Percentiles rank a stretch among this genome's conserved stretches.
Conservation (phyloP, 2,888 invertebrate genomes). For the Reticulitermes lucifugus region DNA sequence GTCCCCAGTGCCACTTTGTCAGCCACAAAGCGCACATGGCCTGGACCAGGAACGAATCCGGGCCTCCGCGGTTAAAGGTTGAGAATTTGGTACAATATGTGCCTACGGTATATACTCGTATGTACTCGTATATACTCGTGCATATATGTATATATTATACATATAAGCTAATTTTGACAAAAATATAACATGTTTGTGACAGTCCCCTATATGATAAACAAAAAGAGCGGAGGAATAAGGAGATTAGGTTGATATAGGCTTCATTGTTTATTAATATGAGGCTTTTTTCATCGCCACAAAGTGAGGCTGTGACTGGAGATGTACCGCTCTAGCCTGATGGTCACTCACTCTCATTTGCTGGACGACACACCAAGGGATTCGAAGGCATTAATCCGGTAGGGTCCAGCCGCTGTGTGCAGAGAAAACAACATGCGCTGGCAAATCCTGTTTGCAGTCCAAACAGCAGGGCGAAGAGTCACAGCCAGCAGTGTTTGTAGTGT, state of each 20-base stretch:
- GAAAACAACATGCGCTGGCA: conserved; percentile 46
- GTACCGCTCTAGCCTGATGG: background rate
- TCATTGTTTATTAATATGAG: background rate
- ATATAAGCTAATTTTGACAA: too few relatives aligned
- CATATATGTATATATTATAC: too few relatives aligned
- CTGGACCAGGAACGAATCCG: too few relatives aligned
- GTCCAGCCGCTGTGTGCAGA: conserved; percentile 41
- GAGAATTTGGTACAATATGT: too few relatives aligned
- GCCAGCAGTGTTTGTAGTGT: conserved; percentile 37
- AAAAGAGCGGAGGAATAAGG: too few relatives aligned
- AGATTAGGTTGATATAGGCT: background rate
- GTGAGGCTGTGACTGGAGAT: background rate
- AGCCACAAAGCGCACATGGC: too few relatives aligned
- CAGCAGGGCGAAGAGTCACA: conserved; percentile 48
- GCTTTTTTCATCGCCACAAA: background rate
- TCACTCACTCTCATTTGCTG: background rate
- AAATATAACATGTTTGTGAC: too few relatives aligned
- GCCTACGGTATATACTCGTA: too few relatives aligned
- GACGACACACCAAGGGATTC: conserved; percentile 10
- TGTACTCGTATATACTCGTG: too few relatives aligned
- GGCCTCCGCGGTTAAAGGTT: too few relatives aligned
- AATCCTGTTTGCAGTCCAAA: conserved; percentile 50
- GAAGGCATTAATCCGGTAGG: conserved; percentile 13
- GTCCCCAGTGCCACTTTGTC: too few relatives aligned
- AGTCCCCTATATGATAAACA: too few relatives aligned